Evolutionary conservation across 1,140 invertebrate species (phyloP).

Genomic region (Physella acuta): DNA sequence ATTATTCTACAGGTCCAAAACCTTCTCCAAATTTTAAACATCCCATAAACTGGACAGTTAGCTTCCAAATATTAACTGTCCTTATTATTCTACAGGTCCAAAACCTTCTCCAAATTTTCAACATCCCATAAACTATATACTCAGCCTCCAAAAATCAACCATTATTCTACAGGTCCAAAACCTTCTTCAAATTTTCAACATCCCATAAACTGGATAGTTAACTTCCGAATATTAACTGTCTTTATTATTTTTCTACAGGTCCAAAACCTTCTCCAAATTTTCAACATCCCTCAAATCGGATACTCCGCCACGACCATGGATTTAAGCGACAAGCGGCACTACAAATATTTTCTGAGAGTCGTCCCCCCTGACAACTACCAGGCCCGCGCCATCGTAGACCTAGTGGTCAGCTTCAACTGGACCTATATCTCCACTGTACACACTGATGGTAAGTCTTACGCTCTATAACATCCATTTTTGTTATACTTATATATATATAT

Average conservation of each 20-base stretch:
- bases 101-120: conserved; percentile 79
- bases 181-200: no score
- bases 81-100: conserved; percentile 71
- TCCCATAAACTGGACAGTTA: no score
- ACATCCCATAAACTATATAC: conserved; percentile 81
- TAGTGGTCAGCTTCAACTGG: conserved; percentile 77
- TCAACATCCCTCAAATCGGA: conserved; percentile 79
- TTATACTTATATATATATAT: no score
- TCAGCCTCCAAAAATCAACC: no score
- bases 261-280: conserved; percentile 79
- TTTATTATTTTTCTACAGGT: no score
- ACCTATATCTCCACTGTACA: conserved; percentile 81
- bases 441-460: conserved; percentile 72
- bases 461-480: no score
- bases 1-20: no score
- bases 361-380: conserved; percentile 82
- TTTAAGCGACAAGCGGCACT: conserved; percentile 76
- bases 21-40: no score
- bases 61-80: no score
- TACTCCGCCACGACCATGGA: conserved; percentile 79
- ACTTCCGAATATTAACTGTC: no score
- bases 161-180: conserved; percentile 68
- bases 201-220: no score
- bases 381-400: conserved; percentile 74
- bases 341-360: conserved; percentile 78